A percentile compares a stretch with the other conserved stretches of the same genome.
phyloP scores from a whole-genome alignment of 2,888 invertebrate species.

The Coenonympha arcania region DNA sequence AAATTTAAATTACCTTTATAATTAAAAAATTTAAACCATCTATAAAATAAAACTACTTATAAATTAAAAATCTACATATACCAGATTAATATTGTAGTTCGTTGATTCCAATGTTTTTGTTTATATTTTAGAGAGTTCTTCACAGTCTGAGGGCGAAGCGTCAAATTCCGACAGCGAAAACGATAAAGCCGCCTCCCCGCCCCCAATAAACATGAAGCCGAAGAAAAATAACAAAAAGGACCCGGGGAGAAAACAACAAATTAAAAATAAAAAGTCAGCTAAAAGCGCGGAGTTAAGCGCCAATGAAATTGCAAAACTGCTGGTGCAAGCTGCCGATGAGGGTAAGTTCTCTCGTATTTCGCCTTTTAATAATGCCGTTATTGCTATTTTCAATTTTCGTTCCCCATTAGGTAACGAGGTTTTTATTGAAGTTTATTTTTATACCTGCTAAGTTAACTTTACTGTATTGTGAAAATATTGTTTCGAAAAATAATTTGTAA shows the following conservation, averaged over 20 bases:
- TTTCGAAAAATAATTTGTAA: too few relatives aligned
- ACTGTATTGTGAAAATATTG: too few relatives aligned
- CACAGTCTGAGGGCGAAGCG: slow-evolving; percentile 37
- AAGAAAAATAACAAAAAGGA: slow-evolving; percentile 22
- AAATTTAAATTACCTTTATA: too few relatives aligned
- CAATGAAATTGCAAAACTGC: slow-evolving; percentile 54
- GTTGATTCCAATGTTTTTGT: not conserved
- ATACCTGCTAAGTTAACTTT: not conserved
- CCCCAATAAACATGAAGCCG: slow-evolving; percentile 35
- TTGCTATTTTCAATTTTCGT: slow-evolving; percentile 4
- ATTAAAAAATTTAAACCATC: too few relatives aligned
- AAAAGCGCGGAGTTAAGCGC: slow-evolving; percentile 51
- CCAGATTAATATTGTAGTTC: too few relatives aligned
- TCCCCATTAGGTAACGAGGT: not conserved
- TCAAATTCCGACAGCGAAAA: slow-evolving; percentile 44
- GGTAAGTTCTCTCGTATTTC: slow-evolving; percentile 42
- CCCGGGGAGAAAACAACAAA: slow-evolving; percentile 25
- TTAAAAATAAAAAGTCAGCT: slow-evolving; percentile 30
- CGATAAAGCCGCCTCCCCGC: slow-evolving; percentile 29
- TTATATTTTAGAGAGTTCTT: slow-evolving; percentile 37
- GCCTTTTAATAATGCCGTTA: not conserved
- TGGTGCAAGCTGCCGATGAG: slow-evolving; percentile 58
- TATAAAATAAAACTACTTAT: too few relatives aligned
- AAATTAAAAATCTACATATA: too few relatives aligned
- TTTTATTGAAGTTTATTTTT: not conserved